These are phyloP conservation scores for Chymomyza fuscimana DNA, from an alignment of 2,888 invertebrate genomes.

Conservation along the genomic window DNA sequence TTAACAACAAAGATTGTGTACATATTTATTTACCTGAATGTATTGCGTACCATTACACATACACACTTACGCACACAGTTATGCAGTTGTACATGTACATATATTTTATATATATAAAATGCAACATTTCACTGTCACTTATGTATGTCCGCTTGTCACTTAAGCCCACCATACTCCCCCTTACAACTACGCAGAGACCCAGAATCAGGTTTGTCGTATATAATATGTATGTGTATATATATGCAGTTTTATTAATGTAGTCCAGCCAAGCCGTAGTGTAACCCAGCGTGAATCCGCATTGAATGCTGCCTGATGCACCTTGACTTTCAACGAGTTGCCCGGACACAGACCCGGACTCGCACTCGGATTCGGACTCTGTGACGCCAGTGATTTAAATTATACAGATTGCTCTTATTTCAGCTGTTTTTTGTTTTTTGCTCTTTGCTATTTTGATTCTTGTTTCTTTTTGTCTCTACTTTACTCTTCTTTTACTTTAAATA, in stretches of 20 bases:
- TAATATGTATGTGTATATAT: background rate
- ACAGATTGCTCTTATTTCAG: slow-evolving; percentile 44
- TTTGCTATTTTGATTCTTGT: slow-evolving; percentile 6
- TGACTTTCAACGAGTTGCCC: background rate
- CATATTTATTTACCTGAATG: slow-evolving; percentile 37
- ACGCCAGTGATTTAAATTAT: slow-evolving; percentile 54
- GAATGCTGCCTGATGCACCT: slow-evolving; percentile 27
- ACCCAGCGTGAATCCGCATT: slow-evolving; percentile 7
- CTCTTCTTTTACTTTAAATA: slow-evolving; percentile 35
- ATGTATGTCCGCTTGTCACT: slow-evolving; percentile 61
- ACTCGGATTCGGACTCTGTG: background rate
- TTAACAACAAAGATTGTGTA: background rate
- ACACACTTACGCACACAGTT: background rate
- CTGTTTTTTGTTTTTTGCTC: slow-evolving; percentile 17
- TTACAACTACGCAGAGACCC: background rate
- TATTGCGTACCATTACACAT: slow-evolving; percentile 42
- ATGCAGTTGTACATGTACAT: background rate
- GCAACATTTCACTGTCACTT: slow-evolving; percentile 70
- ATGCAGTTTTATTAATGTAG: background rate
- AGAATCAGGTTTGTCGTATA: background rate
- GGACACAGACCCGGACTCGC: background rate
- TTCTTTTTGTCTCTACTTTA: background rate
- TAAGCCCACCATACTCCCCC: slow-evolving; percentile 34
- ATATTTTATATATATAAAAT: slow-evolving; percentile 23
- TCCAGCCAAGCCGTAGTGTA: background rate